Evolutionary conservation across 2,888 invertebrate species (phyloP).

Genomic region (Pegoplata infirma): DNA sequence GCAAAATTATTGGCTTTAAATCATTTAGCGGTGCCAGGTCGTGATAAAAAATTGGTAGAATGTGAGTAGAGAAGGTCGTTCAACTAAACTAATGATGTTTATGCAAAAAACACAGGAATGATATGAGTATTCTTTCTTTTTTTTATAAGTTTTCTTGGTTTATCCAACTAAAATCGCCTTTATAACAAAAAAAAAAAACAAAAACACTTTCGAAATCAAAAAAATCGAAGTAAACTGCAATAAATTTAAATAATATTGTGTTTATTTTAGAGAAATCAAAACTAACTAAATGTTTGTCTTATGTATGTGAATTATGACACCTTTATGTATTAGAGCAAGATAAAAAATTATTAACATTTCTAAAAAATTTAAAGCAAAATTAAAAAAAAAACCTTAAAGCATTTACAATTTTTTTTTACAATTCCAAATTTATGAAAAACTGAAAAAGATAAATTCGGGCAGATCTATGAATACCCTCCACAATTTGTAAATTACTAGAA

Average conservation of each 20-base stretch:
- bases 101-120: constrained; percentile 57
- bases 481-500: no score
- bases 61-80: constrained; percentile 75
- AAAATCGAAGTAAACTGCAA: constrained; percentile 22
- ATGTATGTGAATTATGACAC: neutral
- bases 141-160: constrained; percentile 15
- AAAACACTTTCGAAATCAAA: constrained; percentile 41
- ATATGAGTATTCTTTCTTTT: constrained; percentile 9
- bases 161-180: constrained; percentile 49
- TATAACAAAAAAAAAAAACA: no score
- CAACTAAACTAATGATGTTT: constrained; percentile 56
- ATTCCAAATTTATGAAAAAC: neutral
- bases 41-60: constrained; percentile 78
- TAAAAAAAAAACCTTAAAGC: constrained; percentile 22
- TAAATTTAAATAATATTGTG: neutral
- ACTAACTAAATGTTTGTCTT: constrained; percentile 28
- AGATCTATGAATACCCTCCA: no score
- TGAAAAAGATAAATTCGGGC: no score
- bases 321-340: constrained; percentile 7
- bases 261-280: neutral
- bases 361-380: neutral
- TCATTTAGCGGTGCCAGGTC: constrained; percentile 75
- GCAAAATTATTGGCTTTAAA: constrained; percentile 66
- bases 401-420: constrained; percentile 32
- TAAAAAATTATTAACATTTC: neutral